Conservation (phyloP, 2,888 invertebrate species). For the Megastigmus dorsalis region DNA sequence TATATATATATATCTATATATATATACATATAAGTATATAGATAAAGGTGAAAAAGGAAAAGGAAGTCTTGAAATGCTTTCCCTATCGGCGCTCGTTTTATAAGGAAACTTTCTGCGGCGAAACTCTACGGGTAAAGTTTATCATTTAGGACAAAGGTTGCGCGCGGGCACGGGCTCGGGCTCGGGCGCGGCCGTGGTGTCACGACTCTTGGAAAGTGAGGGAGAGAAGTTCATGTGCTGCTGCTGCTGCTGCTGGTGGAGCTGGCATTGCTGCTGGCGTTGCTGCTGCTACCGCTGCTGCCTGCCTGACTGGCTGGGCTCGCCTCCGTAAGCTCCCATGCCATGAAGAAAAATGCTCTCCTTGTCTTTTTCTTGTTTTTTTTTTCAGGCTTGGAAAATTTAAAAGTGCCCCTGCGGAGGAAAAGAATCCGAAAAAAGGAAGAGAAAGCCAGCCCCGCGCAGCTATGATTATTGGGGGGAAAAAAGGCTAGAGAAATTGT, state of each 20-base stretch:
- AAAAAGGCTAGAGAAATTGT: neutral
- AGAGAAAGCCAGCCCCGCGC: neutral
- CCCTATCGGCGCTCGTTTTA: slow-evolving; percentile 63
- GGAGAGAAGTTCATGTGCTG: slow-evolving; percentile 16
- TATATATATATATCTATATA: no score
- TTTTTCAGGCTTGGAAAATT: slow-evolving; percentile 54
- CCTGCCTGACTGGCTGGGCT: no score
- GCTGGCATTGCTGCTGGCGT: neutral
- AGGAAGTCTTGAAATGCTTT: slow-evolving; percentile 63
- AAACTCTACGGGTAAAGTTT: slow-evolving; percentile 65
- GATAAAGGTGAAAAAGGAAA: slow-evolving; percentile 32
- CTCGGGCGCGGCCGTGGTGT: slow-evolving; percentile 58
- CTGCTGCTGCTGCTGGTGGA: neutral
- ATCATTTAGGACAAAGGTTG: slow-evolving; percentile 67
- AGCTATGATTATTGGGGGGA: slow-evolving; percentile 18
- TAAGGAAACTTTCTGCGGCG: slow-evolving; percentile 63
- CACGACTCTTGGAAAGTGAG: slow-evolving; percentile 43
- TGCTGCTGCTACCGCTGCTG: neutral
- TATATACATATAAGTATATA: no score
- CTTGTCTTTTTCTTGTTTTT: slow-evolving; percentile 55
- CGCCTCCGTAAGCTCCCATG: no score
- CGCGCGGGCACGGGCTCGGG: no score
- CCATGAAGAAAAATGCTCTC: slow-evolving; percentile 55
- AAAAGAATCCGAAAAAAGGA: neutral
- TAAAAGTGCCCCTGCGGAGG: slow-evolving; percentile 24